phyloP scores from a whole-genome alignment of 2,888 invertebrate species.

The Erpobdella octoculata region DNA sequence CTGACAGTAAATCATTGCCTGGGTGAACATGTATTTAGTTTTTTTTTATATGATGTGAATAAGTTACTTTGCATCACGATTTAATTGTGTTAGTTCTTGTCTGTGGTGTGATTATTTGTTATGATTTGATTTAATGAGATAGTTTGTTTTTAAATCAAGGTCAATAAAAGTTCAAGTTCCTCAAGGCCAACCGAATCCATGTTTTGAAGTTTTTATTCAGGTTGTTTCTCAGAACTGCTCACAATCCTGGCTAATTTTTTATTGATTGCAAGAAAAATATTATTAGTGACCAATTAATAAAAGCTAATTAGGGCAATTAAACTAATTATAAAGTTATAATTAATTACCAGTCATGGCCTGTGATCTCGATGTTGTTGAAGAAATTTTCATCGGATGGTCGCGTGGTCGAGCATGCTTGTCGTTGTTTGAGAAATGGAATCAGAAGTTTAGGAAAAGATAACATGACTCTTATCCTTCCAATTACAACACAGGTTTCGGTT shows the following conservation, averaged over 20 bases:
- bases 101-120: too few relatives aligned
- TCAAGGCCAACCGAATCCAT: constrained; percentile 18
- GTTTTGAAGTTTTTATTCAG: constrained; percentile 14
- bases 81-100: too few relatives aligned
- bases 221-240: too few relatives aligned
- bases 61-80: too few relatives aligned
- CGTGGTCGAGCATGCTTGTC: constrained; percentile 21
- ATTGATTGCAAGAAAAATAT: too few relatives aligned
- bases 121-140: background rate
- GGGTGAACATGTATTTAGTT: too few relatives aligned
- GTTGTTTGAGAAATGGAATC: constrained; percentile 22
- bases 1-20: too few relatives aligned
- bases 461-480: constrained; percentile 14
- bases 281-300: too few relatives aligned
- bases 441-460: constrained; percentile 22
- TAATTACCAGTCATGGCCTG: constrained; percentile 23
- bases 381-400: constrained; percentile 6
- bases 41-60: too few relatives aligned
- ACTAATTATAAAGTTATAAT: too few relatives aligned
- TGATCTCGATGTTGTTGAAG: background rate
- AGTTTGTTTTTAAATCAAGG: background rate
- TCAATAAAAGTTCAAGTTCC: background rate
- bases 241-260: too few relatives aligned
- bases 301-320: too few relatives aligned
- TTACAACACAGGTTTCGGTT: constrained; percentile 9